Base-by-base conservation (phyloP, 2,888 invertebrate species). In the Nephrotoma flavescens region DNA sequence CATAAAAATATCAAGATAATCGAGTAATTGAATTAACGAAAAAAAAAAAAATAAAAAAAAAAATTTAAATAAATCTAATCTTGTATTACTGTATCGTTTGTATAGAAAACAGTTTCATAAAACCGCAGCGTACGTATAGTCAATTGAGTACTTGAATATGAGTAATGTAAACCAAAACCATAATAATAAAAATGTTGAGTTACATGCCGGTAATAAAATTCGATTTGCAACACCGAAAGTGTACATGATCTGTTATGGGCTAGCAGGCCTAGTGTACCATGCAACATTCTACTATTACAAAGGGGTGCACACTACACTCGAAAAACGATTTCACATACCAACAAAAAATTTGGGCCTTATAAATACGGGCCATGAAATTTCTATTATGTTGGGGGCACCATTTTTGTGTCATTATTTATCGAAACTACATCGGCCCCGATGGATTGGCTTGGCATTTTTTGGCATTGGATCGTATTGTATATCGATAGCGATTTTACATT, bases 301-400 rank as follows among this genome's bases (percentile, higher is more conserved):
- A 89, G 95, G 95, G 12, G 95, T 95, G 42, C 94, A 95, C 87
- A 95, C 95, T 86, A 95, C 95, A 2, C 92, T 95, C 88, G 95
- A 95, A 90, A 95, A 95, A 89, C 92, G 95, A 88, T 95, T 95
- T 89, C 95, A 94, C 90, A 95, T 95, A 89, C 95, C 95, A 12
- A 95, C 95, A 45, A 93, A 93, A 90, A 95, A 95, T 41, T 94
- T 94, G 88, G 95, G 95, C 87, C 92, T 95, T 88, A 95, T 95
- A 88, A 94, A 94, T 86, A 94, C 95, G 87, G 95, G 95, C 45
- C 95, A 95, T 90, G 95, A 96, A 90, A 94, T 96, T 88, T 95
- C 95, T 89, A 94, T 94, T 90, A 92, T 95, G 87, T 92, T 95
- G 88, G 93, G 94, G 44, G 94, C 95, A 2, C 93, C 94, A 31